Base-by-base conservation (phyloP, 2,113 vertebrate species). In the Burhinus oedicnemus region DNA sequence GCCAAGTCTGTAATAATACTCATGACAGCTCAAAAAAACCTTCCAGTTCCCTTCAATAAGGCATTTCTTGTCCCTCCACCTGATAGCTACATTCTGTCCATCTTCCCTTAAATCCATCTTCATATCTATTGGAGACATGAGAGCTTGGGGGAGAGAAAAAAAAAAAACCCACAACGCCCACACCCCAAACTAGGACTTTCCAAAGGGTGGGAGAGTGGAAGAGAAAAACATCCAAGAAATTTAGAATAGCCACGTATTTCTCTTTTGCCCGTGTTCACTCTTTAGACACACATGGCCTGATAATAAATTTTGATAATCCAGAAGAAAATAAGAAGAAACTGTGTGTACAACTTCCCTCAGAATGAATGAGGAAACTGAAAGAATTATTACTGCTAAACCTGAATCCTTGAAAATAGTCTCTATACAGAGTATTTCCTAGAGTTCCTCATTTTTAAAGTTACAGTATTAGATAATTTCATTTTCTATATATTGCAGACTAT, bases 71-170 rank as follows among this genome's bases (percentile, higher is more conserved):
- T 74, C 62, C 40, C 16, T 83, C 13, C 17, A 86, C 20, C 25
- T 54, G 25, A 70, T 3, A 57, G 71, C 40, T 86, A 26, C 6
- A 1, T 49, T 72, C 54, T 58, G 40, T 81, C 60, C 18, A 55
- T 60, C 62, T 72, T 88, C 26, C 27, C 36, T 40, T 61, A 70
- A 86, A 34, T 66, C 49, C 30, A 68, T 15, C 15, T 81, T 70
- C 0, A 0, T 65, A 65, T 55, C 45, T 89, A 4, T 0, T n/a
- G 8, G 69, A 89, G 22, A 83, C 8, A 69, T 40, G 23, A 82
- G 32, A 52, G 32, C 40, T 83, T 83, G 47, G n/a, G 38, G 51
- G 18, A 22, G 7, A 1, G 38, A 60, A n/a, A 34, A 32, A 45
- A 60, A n/a, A 34, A 32, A 20, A 15, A 29, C 11, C 36, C 26